These are phyloP conservation scores for Trichopria drosophilae DNA, from an alignment of 2,888 invertebrate genomes.

Conservation along the genomic window DNA sequence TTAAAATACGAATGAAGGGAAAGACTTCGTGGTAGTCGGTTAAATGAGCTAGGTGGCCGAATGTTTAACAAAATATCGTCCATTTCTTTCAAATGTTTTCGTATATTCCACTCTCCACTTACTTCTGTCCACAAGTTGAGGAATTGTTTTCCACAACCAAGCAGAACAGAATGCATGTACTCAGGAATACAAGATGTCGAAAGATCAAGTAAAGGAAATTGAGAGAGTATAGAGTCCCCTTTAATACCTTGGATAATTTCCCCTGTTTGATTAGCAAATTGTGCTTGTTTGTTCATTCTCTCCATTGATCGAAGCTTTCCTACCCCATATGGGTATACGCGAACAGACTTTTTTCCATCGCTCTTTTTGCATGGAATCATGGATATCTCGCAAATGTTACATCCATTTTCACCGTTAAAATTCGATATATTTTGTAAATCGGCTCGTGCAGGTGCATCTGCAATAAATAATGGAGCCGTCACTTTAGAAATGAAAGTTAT, in stretches of 20 bases:
- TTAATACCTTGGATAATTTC: conserved; percentile 29
- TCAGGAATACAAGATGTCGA: conserved; percentile 30
- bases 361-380: conserved; percentile 8
- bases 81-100: conserved; percentile 20
- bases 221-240: conserved; percentile 24
- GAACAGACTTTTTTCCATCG: conserved; percentile 13
- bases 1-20: conserved; percentile 29
- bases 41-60: conserved; percentile 33
- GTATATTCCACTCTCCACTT: conserved; percentile 30
- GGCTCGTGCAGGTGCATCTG: conserved; percentile 31
- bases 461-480: conserved; percentile 24
- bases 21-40: conserved; percentile 27
- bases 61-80: conserved; percentile 27
- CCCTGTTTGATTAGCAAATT: conserved; percentile 10
- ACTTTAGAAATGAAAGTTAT: conserved; percentile 12
- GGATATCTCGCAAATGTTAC: conserved; percentile 29
- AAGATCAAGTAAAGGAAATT: conserved; percentile 30
- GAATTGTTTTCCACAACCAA: conserved; percentile 25
- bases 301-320: conserved; percentile 22
- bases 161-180: conserved; percentile 36
- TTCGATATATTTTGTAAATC: conserved; percentile 22
- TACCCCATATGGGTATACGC: conserved; percentile 20
- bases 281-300: conserved; percentile 27
- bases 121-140: conserved; percentile 14
- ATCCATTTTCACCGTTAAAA: conserved; percentile 27